Conservation (phyloP, 2,797 vertebrate species). For the Setipinna tenuifilis region DNA sequence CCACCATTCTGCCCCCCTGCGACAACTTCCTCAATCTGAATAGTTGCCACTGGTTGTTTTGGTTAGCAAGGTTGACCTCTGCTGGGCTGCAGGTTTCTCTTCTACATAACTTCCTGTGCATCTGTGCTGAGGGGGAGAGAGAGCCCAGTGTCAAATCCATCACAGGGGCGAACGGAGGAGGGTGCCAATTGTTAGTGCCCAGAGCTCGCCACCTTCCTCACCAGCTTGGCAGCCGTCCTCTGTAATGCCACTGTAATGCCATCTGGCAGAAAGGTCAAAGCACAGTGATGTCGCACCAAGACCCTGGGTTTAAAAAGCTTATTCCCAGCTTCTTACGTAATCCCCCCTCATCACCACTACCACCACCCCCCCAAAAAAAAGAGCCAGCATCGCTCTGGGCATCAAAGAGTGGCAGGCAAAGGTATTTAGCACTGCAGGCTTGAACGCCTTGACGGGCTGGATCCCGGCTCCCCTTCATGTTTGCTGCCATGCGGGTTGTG, state of each 20-base stretch:
- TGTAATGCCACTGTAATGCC: constrained; percentile 61
- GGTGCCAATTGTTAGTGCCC: constrained; percentile 50
- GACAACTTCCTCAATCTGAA: background rate
- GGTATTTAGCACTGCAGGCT: constrained; percentile 34
- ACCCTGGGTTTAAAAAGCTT: constrained; percentile 50
- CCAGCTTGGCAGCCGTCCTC: constrained; percentile 46
- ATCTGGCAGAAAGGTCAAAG: constrained; percentile 68
- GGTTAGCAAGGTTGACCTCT: constrained; percentile 33
- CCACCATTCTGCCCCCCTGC: background rate
- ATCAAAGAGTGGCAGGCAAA: constrained; percentile 32
- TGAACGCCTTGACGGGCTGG: constrained; percentile 13
- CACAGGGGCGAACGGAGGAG: constrained; percentile 46
- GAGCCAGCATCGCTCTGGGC: background rate
- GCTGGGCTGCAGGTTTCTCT: constrained; percentile 24
- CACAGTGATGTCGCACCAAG: constrained; percentile 50
- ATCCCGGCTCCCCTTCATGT: background rate
- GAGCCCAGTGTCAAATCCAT: constrained; percentile 51
- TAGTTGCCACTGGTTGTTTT: constrained; percentile 26
- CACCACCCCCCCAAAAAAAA: background rate
- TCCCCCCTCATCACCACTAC: background rate
- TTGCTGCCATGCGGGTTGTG: background rate
- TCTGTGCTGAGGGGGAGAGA: constrained; percentile 40
- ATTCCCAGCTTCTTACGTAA: constrained; percentile 27
- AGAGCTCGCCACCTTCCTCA: constrained; percentile 45
- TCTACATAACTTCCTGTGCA: constrained; percentile 40